Evolutionary conservation across 1,140 invertebrate species (phyloP).

Genomic region (Theocolax elegans): DNA sequence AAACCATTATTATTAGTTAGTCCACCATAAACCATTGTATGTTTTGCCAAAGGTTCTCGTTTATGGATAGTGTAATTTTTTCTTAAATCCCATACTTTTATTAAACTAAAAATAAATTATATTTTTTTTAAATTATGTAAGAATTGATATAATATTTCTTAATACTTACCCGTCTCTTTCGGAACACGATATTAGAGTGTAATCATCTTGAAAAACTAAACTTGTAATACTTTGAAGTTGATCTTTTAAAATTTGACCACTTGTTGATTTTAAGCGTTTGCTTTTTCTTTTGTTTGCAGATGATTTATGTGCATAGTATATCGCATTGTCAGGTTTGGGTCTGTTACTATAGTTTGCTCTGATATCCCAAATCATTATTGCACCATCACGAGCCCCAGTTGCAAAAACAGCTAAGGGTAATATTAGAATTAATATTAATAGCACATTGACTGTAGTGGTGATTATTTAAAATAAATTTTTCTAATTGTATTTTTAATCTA

Average conservation of each 20-base stretch:
- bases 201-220: constrained; percentile 81
- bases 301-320: constrained; percentile 71
- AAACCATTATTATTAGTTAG: constrained; percentile 78
- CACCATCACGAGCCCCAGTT: constrained; percentile 85
- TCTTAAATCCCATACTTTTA: constrained; percentile 89
- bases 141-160: no score
- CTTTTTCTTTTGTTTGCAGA: constrained; percentile 60
- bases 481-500: constrained; percentile 14
- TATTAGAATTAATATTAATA: constrained; percentile 8
- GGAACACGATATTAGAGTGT: constrained; percentile 83
- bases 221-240: constrained; percentile 78
- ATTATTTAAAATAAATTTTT: constrained; percentile 13
- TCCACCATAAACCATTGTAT: constrained; percentile 77
- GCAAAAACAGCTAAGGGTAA: constrained; percentile 77
- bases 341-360: constrained; percentile 67
- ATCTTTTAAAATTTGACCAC: constrained; percentile 36
- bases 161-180: constrained; percentile 78
- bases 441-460: background rate
- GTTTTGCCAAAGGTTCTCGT: constrained; percentile 77
- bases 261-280: constrained; percentile 59
- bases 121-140: background rate
- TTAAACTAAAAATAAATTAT: constrained; percentile 64
- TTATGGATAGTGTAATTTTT: constrained; percentile 80
- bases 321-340: constrained; percentile 73
- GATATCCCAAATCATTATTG: constrained; percentile 86